These are phyloP conservation scores for Neomorphus geoffroyi DNA, from an alignment of 2,797 vertebrate species.

Conservation along the genomic window DNA sequence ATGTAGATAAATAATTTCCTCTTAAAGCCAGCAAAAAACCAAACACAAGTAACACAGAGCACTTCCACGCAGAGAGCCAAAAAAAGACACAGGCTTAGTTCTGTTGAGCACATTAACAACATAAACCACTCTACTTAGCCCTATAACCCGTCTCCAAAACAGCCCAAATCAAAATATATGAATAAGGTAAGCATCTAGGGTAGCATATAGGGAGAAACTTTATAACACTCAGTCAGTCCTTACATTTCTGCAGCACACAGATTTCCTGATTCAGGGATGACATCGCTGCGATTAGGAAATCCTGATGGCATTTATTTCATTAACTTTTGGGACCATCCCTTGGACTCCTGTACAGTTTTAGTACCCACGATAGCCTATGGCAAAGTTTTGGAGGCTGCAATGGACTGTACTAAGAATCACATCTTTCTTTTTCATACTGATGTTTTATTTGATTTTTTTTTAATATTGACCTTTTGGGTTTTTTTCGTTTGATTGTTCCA, in stretches of 20 bases:
- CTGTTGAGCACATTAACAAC: neutral
- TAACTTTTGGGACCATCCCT: neutral
- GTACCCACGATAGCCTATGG: neutral
- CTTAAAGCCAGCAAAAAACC: neutral
- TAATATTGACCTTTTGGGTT: neutral
- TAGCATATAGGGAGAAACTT: neutral
- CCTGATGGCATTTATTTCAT: neutral
- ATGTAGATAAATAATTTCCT: neutral
- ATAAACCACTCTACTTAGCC: neutral
- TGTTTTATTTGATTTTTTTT: neutral
- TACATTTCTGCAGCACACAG: neutral
- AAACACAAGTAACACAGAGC: neutral
- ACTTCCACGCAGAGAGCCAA: neutral
- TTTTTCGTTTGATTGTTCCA: neutral
- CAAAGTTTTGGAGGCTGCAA: neutral
- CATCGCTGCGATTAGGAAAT: neutral
- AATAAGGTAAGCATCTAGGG: neutral
- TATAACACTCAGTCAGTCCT: accelerated
- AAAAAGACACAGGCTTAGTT: neutral
- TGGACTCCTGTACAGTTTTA: neutral
- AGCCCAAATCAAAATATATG: neutral
- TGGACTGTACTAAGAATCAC: neutral
- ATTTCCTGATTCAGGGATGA: neutral
- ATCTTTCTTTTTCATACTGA: neutral
- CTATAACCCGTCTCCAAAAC: neutral